Evolutionary conservation across 2,797 vertebrate genomes (phyloP).

Genomic region (Pantherophis alleghaniensis): DNA sequence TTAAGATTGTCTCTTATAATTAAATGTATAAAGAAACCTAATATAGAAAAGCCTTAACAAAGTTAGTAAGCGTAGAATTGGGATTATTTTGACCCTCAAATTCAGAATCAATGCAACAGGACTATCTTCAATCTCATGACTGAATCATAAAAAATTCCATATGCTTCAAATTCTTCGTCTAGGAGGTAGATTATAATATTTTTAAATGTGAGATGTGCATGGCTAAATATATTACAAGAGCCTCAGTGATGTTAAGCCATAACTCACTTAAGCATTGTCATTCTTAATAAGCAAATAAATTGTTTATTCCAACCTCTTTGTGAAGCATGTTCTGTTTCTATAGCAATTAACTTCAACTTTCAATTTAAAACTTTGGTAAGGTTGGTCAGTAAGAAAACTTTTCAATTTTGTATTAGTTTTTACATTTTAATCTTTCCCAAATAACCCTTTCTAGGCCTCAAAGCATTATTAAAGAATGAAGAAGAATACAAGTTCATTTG

Average conservation of each 20-base stretch:
- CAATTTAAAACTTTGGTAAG: constrained; percentile 55
- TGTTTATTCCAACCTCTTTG: constrained; percentile 57
- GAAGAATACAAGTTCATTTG: constrained; percentile 61
- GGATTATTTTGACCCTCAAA: not conserved
- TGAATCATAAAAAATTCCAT: constrained; percentile 35
- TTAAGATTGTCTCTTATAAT: constrained; percentile 12
- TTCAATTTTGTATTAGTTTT: constrained; percentile 56
- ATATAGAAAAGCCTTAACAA: constrained; percentile 24
- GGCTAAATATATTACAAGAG: constrained; percentile 48
- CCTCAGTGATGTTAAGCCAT: constrained; percentile 46
- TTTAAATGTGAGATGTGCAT: constrained; percentile 34
- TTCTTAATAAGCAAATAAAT: constrained; percentile 56
- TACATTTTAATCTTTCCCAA: constrained; percentile 51
- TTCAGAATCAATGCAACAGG: not conserved
- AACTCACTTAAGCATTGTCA: constrained; percentile 49
- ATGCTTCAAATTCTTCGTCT: not conserved
- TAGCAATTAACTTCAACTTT: constrained; percentile 53
- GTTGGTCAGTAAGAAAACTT: constrained; percentile 63
- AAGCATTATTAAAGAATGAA: constrained; percentile 63
- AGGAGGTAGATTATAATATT: constrained; percentile 39
- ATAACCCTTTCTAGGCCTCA: constrained; percentile 62
- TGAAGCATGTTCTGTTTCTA: constrained; percentile 50
- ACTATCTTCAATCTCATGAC: constrained; percentile 13
- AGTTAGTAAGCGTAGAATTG: not conserved
- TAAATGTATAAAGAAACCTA: constrained; percentile 10